Base-by-base conservation (phyloP, 1,140 invertebrate genomes). In the Fopius arisanus region DNA sequence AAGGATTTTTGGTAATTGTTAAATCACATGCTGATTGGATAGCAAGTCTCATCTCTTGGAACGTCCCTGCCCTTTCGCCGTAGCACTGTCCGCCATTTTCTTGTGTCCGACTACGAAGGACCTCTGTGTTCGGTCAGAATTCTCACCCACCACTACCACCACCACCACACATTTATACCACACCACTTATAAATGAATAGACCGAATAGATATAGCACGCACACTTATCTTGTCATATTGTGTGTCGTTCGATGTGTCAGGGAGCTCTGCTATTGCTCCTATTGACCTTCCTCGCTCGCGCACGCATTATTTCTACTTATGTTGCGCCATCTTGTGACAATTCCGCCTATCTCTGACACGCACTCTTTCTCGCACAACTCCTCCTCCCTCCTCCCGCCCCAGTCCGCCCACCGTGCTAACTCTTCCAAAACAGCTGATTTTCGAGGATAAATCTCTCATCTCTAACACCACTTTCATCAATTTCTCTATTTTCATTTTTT, bases 11-110 rank as follows among this genome's bases (percentile, higher is more conserved):
- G 43, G 43, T 48, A 48, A 48, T 48, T 48, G 43, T 48, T 48
- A 48, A 48, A 48, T 48, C 43, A n/a, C 43, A 48, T 48, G 2
- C n/a, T 19, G 37, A 66, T 75, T 67, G 77, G 54, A 72, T n/a
- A 79, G 74, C 78, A 77, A 75, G 76, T 78, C 79, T 79, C 76
- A 80, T 77, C 79, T 77, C 79, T 79, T 79, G 80, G 78, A 79
- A 86, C 82, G 86, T 87, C 85, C 85, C 85, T 85, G 86, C 86
- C 85, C 86, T 87, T 87, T 87, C 85, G 79, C 84, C 82, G 82
- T 86, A 86, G 80, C 81, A 81, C 81, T 79, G 82, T 84, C 85
- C 83, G 85, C 86, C 86, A 87, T 87, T 86, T 87, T 87, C 82
- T 84, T 84, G 81, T 81, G 82, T 81, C 80, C 81, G 81, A 80